Conservation (phyloP, 2,113 vertebrate species). For the Poeciliopsis turrubarensis region DNA sequence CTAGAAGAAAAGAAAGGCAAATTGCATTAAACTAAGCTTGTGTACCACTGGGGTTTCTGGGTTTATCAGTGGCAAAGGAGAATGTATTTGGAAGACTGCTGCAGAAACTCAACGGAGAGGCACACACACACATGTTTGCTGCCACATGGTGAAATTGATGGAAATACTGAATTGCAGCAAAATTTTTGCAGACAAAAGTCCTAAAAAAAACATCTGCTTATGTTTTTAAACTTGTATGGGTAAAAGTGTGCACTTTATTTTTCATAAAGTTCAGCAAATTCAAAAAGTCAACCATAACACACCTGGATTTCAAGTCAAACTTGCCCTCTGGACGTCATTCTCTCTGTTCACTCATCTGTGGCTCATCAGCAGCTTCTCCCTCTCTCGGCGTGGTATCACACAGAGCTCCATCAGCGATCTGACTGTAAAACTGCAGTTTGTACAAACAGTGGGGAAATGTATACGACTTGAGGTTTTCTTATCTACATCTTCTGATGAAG, state of each 20-base stretch:
- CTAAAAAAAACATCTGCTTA: slow-evolving; percentile 21
- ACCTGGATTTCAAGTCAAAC: slow-evolving; percentile 44
- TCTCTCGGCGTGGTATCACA: slow-evolving; percentile 24
- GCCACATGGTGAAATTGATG: not conserved
- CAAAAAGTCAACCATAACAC: slow-evolving; percentile 51
- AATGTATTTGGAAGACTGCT: slow-evolving; percentile 19
- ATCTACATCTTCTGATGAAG: slow-evolving; percentile 8
- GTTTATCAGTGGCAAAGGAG: slow-evolving; percentile 5
- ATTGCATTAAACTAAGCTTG: not conserved
- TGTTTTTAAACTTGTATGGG: slow-evolving; percentile 7
- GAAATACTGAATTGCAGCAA: slow-evolving; percentile 24
- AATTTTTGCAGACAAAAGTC: slow-evolving; percentile 17
- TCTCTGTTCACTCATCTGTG: slow-evolving; percentile 5
- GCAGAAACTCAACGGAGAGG: slow-evolving; percentile 15
- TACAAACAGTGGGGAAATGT: slow-evolving; percentile 19
- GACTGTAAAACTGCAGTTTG: slow-evolving; percentile 18
- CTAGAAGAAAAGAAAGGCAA: slow-evolving; percentile 34
- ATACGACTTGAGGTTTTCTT: slow-evolving; percentile 19
- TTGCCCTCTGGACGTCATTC: not conserved
- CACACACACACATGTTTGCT: slow-evolving; percentile 11
- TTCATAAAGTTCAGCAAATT: slow-evolving; percentile 27
- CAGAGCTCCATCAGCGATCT: slow-evolving; percentile 28
- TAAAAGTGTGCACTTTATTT: slow-evolving; percentile 28
- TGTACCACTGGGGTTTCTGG: slow-evolving; percentile 1
- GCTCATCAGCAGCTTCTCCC: slow-evolving; percentile 6